Evolutionary conservation across 2,888 invertebrate genomes (phyloP).

Genomic region (Yponomeuta sedellus): DNA sequence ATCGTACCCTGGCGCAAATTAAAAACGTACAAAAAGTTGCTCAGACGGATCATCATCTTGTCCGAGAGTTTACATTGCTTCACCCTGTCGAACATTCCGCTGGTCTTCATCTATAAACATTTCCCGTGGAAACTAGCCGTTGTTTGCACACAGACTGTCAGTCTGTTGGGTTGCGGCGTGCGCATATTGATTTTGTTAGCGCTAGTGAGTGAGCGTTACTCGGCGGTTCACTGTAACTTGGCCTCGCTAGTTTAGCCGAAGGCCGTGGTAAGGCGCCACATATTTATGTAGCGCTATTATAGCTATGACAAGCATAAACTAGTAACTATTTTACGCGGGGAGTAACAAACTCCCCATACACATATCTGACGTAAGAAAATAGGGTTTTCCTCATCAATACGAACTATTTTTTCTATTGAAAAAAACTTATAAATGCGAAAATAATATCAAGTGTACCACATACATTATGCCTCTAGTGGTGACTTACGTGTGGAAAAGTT

Average conservation of each 20-base stretch:
- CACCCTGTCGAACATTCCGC: constrained; percentile 62
- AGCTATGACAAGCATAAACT: no score
- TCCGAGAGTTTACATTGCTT: constrained; percentile 61
- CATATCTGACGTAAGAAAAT: no score
- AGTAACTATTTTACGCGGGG: no score
- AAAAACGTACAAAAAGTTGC: constrained; percentile 68
- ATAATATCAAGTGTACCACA: no score
- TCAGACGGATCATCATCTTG: constrained; percentile 65
- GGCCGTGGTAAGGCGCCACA: no score
- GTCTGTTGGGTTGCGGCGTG: constrained; percentile 22
- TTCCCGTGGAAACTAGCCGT: constrained; percentile 40
- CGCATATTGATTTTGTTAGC: constrained; percentile 54
- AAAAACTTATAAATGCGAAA: no score
- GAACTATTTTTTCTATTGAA: no score
- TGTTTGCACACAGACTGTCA: constrained; percentile 32
- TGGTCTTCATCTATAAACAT: constrained; percentile 37
- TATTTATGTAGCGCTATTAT: no score
- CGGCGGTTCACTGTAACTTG: not conserved
- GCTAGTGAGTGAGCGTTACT: not conserved
- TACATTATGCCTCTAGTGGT: no score
- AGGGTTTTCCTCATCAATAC: no score
- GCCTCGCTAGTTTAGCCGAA: not conserved
- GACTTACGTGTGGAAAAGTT: no score
- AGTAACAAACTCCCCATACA: no score
- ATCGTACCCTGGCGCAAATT: constrained; percentile 73